These are phyloP conservation scores for Sarcophaga peregrina DNA, from an alignment of 1,140 invertebrate species.

Conservation along the genomic window DNA sequence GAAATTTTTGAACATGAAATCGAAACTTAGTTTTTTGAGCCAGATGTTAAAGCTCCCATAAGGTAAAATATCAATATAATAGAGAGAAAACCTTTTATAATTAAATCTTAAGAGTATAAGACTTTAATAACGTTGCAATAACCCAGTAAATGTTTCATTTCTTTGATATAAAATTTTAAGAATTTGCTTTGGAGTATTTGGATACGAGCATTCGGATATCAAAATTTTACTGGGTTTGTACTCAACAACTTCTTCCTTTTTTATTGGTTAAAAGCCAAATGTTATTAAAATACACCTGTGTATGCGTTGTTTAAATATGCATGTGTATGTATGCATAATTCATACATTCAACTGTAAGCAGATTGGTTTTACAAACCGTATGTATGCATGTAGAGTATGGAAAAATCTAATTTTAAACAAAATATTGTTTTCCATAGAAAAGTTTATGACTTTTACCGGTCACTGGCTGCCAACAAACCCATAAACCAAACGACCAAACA, in stretches of 20 bases:
- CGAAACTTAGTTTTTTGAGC: constrained; percentile 3
- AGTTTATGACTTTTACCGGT: constrained; percentile 10
- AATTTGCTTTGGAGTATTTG: not conserved
- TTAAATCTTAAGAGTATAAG: not conserved
- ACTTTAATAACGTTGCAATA: not conserved
- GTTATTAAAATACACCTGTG: too few species aligned
- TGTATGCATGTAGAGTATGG: too few species aligned
- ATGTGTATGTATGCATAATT: too few species aligned
- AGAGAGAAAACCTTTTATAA: not conserved
- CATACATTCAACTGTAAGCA: too few species aligned
- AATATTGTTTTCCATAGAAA: constrained; percentile 2
- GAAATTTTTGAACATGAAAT: not conserved
- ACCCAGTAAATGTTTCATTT: not conserved
- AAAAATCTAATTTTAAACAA: constrained; percentile 19
- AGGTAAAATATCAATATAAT: not conserved
- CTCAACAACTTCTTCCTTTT: too few species aligned
- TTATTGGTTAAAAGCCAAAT: too few species aligned
- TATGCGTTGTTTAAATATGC: too few species aligned
- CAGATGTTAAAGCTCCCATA: constrained; percentile 17
- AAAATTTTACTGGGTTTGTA: too few species aligned
- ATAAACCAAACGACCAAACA: not conserved
- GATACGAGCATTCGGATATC: too few species aligned
- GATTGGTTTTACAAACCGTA: too few species aligned
- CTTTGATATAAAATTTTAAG: too few species aligned
- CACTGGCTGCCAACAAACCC: not conserved